Conservation (phyloP, 2,888 invertebrate species). For the Muschampia plurimacula region DNA sequence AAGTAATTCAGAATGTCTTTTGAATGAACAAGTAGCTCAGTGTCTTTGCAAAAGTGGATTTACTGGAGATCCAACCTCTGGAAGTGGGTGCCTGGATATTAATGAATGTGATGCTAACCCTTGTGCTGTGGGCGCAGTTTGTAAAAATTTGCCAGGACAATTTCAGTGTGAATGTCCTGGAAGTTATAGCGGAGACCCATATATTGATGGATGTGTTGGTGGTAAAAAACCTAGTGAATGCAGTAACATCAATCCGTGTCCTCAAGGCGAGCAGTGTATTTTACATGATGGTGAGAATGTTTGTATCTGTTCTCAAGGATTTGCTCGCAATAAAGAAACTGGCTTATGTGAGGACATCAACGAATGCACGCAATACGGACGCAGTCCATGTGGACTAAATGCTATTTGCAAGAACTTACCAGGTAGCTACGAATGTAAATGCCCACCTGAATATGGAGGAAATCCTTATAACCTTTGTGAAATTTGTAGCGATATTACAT, state of each 20-base stretch:
- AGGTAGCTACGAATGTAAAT: slow-evolving; percentile 97
- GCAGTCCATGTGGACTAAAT: slow-evolving; percentile 94
- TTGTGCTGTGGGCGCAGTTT: slow-evolving; percentile 94
- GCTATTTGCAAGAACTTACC: slow-evolving; percentile 97
- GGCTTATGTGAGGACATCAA: slow-evolving; percentile 94
- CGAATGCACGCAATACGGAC: slow-evolving; percentile 92
- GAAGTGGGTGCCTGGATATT: slow-evolving; percentile 93
- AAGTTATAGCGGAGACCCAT: slow-evolving; percentile 92
- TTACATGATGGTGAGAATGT: slow-evolving; percentile 92
- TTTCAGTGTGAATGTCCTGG: slow-evolving; percentile 96
- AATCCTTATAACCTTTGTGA: slow-evolving; percentile 96
- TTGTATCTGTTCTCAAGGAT: slow-evolving; percentile 95
- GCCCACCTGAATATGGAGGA: slow-evolving; percentile 94
- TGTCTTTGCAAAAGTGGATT: slow-evolving; percentile 94
- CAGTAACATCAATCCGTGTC: slow-evolving; percentile 91
- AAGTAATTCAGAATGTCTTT: slow-evolving; percentile 95
- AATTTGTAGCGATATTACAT: slow-evolving; percentile 93
- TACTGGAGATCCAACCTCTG: slow-evolving; percentile 88
- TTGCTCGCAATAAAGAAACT: slow-evolving; percentile 90
- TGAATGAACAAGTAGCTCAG: slow-evolving; percentile 92
- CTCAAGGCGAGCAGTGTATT: slow-evolving; percentile 94
- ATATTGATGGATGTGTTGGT: slow-evolving; percentile 90
- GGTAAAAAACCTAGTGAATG: slow-evolving; percentile 89
- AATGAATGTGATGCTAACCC: slow-evolving; percentile 94
- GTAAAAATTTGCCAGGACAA: slow-evolving; percentile 94